Evolutionary conservation across 2,797 vertebrate species (phyloP).

Genomic region (Antrozous pallidus): DNA sequence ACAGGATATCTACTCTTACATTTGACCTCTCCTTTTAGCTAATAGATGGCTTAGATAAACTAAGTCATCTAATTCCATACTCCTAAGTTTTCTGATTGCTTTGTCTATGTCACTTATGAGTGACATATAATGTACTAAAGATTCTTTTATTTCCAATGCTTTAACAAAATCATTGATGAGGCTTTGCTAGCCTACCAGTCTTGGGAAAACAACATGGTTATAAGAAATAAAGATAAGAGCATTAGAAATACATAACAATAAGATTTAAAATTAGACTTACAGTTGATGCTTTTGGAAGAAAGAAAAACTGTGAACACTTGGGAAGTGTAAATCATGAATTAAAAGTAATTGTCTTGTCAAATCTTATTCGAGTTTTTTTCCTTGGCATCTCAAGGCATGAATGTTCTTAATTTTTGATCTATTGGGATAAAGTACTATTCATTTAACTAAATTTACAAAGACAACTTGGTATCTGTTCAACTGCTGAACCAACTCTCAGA

Average conservation of each 20-base stretch:
- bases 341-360: background rate
- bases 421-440: background rate
- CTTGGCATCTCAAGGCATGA: background rate
- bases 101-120: background rate
- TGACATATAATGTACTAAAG: background rate
- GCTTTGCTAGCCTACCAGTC: background rate
- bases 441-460: background rate
- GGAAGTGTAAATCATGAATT: background rate
- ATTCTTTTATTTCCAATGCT: background rate
- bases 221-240: background rate
- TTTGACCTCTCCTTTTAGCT: background rate
- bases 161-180: background rate
- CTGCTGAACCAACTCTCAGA: background rate
- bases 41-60: background rate
- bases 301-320: background rate
- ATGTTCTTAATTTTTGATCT: background rate
- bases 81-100: background rate
- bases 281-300: background rate
- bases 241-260: background rate
- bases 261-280: background rate
- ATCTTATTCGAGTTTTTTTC: background rate
- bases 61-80: background rate
- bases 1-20: background rate
- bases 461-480: background rate
- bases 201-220: background rate